phyloP scores from a whole-genome alignment of 1,140 invertebrate genomes.

The Pomacea maculata region DNA sequence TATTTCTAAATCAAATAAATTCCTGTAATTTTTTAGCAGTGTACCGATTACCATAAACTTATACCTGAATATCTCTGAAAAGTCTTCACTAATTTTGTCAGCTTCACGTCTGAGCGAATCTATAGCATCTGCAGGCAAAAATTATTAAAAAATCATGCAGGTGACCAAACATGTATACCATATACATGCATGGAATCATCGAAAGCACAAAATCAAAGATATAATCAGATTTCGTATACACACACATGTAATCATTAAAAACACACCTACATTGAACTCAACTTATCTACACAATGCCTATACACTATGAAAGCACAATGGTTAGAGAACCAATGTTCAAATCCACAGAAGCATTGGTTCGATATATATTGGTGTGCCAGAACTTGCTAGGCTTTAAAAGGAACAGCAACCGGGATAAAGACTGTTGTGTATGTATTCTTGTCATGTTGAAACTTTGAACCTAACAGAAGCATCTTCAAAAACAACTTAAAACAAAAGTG shows the following conservation, averaged over 20 bases:
- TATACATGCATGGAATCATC: not conserved
- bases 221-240: not conserved
- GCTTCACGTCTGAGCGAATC: constrained; percentile 64
- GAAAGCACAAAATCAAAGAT: constrained; percentile 8
- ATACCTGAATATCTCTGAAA: constrained; percentile 72
- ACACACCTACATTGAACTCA: not conserved
- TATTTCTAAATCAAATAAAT: too few species aligned
- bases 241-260: not conserved
- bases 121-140: constrained; percentile 65
- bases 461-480: too few species aligned
- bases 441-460: too few species aligned
- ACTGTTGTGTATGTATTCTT: too few species aligned
- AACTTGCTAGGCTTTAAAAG: too few species aligned
- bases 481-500: too few species aligned
- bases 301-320: too few species aligned
- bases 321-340: too few species aligned
- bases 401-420: too few species aligned
- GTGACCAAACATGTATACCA: not conserved
- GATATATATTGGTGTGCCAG: too few species aligned
- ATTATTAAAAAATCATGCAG: constrained; percentile 31
- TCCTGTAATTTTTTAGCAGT: too few species aligned
- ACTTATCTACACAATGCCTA: not conserved
- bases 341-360: too few species aligned
- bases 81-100: constrained; percentile 70
- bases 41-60: constrained; percentile 26